Evolutionary conservation across 1,140 invertebrate species (phyloP), one percentile per base, ranked within the genome.

Genomic region (Sycophaga agraensis): DNA sequence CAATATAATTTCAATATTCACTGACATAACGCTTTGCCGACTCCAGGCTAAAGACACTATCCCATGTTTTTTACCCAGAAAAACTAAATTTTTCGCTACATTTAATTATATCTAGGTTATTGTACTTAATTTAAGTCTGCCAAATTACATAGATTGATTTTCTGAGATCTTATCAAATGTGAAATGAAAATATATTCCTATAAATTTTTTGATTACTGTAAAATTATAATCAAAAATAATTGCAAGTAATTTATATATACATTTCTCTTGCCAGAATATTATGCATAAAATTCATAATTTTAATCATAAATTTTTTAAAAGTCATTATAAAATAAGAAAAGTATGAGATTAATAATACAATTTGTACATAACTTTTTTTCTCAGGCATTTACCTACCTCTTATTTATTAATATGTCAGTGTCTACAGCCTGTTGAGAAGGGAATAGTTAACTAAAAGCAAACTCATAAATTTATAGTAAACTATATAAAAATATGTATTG

Each of bases 1-100:
- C 78, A 81, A 65, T 81, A 81, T 61, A 80, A 81, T 64, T 81
- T 81, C 62, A 81, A 81, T 72, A 81, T 81, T 77, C 79, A 81
- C 78, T 81, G 79, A 81, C 79, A 81, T 67, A 80, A 78, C 63
- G 80, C 71, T 70, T 76, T 73, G 71, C 78, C 78, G 70, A 81
- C 76, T 73, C 79, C 77, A 70, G 79, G 79, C 75, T 81, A 71
- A 81, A 71, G 70, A 73, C 70, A 61, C 46, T 69, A 43, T 59
- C 54, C 53, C 53, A 62, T 63, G 17, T 14, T 46, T 31, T 4
- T 19, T 39, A 31, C 58, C 58, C 49, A 26, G 42, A 50, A 60
- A 54, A 59, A 49, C 24, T 43, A 59, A 51, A 43, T 59, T 59
- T 22, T 59, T 51, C 11, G 24, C 26, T 9, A 2, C 26, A 9